Evolutionary conservation across 2,113 vertebrate genomes (phyloP).

Genomic region (Etia nguti): DNA sequence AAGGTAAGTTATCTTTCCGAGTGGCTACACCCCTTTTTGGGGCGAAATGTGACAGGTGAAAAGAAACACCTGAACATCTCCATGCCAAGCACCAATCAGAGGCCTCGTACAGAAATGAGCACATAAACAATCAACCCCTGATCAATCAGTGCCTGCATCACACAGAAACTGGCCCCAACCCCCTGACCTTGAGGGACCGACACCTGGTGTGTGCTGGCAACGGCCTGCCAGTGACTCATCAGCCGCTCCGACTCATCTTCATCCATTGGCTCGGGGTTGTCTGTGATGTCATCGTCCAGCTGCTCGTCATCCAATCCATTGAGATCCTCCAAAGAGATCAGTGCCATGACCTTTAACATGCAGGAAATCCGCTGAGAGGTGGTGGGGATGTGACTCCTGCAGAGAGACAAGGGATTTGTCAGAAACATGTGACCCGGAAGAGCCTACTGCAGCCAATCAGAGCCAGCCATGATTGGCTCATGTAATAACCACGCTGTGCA

Average conservation of each 20-base stretch:
- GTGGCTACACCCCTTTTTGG: neutral
- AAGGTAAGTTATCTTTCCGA: neutral
- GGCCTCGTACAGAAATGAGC: neutral
- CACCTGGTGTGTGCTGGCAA: conserved; percentile 80
- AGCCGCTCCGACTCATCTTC: conserved; percentile 56
- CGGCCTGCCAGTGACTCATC: conserved; percentile 76
- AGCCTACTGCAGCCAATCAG: neutral
- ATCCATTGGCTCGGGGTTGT: conserved; percentile 57
- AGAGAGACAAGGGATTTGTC: neutral
- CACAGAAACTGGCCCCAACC: neutral
- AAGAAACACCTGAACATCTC: neutral
- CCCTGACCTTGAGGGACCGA: conserved; percentile 74
- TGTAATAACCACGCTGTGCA: neutral
- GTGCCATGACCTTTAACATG: conserved; percentile 67
- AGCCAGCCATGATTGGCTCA: neutral
- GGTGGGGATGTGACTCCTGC: neutral
- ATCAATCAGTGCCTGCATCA: neutral
- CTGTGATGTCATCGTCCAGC: conserved; percentile 55
- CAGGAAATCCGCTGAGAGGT: neutral
- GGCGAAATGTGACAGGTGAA: neutral
- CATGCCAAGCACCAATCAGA: neutral
- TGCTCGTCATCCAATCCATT: conserved; percentile 73
- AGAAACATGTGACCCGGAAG: neutral
- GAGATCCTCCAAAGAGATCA: conserved; percentile 80
- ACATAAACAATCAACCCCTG: neutral